These are phyloP conservation scores for Battus philenor DNA, from an alignment of 1,140 invertebrate species.

Conservation along the genomic window DNA sequence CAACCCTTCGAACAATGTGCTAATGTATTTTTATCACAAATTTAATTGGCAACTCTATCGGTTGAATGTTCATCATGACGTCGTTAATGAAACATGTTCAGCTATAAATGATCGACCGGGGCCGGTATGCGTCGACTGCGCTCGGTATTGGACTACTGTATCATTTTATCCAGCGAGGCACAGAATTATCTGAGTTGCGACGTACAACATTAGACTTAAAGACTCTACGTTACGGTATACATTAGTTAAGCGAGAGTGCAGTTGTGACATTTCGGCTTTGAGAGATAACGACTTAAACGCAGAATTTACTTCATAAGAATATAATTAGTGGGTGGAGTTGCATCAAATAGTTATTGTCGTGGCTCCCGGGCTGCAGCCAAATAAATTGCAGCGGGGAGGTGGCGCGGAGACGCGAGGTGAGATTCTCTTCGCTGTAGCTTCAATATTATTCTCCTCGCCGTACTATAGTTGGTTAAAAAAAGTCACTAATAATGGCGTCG, in stretches of 20 bases:
- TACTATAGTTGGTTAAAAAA: background rate
- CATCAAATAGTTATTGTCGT: constrained; percentile 45
- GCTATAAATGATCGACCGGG: constrained; percentile 32
- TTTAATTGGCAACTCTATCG: constrained; percentile 8
- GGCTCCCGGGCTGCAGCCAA: constrained; percentile 36
- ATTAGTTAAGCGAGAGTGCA: background rate
- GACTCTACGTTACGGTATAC: background rate
- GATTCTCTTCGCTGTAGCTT: background rate
- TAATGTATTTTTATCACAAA: constrained; percentile 5
- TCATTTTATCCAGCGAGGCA: constrained; percentile 28
- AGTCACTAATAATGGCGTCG: background rate
- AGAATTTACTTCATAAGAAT: constrained; percentile 67
- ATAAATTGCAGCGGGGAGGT: constrained; percentile 27
- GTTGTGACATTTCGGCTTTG: constrained; percentile 18
- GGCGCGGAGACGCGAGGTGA: too few relatives aligned
- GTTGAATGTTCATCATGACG: constrained; percentile 11
- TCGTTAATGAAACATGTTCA: constrained; percentile 31
- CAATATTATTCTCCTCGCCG: background rate
- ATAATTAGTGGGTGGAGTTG: constrained; percentile 68
- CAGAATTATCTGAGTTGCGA: constrained; percentile 14
- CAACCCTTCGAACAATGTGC: background rate
- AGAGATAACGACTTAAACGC: constrained; percentile 38
- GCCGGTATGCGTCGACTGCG: constrained; percentile 30
- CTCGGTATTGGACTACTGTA: constrained; percentile 40
- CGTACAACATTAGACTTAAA: constrained; percentile 10